Percentiles rank a stretch among this genome's conserved stretches.
phyloP scores from a whole-genome alignment of 2,113 vertebrate species.

The Ictalurus punctatus region DNA sequence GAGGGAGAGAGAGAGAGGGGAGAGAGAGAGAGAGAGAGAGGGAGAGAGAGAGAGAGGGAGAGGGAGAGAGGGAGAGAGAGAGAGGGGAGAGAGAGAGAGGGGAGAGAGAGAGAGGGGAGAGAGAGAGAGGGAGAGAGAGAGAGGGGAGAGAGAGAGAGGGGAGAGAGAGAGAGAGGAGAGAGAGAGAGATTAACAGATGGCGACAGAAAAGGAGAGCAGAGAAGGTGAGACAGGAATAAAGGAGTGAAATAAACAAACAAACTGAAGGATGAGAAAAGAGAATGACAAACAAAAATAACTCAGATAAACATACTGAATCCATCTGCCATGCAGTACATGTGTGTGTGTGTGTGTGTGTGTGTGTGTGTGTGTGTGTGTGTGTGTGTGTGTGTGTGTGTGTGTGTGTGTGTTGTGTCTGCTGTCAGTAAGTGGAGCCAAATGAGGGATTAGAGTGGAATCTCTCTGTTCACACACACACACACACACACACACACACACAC shows the following conservation, averaged over 20 bases:
- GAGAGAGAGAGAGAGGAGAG: background rate
- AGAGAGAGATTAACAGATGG: background rate
- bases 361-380: background rate
- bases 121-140: too few relatives aligned
- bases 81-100: too few relatives aligned
- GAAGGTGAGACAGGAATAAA: background rate
- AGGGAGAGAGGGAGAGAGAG: too few relatives aligned
- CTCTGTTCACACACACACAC: background rate
- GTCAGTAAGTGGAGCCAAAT: background rate
- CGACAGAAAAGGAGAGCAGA: background rate
- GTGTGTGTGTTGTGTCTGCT: background rate
- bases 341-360: background rate
- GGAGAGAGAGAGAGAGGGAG: background rate
- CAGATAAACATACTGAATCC: background rate
- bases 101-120: too few relatives aligned
- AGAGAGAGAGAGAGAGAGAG: too few relatives aligned
- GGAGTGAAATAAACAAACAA: background rate
- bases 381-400: conserved; percentile 17
- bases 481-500: background rate
- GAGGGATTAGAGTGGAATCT: background rate
- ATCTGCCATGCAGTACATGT: background rate
- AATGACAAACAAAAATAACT: background rate
- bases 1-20: too few relatives aligned
- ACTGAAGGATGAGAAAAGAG: background rate
- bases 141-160: background rate